A percentile compares a stretch with the other conserved stretches of the same genome.
Conservation (phyloP, 2,888 invertebrate species). For the Didymodactylos carnosus region DNA sequence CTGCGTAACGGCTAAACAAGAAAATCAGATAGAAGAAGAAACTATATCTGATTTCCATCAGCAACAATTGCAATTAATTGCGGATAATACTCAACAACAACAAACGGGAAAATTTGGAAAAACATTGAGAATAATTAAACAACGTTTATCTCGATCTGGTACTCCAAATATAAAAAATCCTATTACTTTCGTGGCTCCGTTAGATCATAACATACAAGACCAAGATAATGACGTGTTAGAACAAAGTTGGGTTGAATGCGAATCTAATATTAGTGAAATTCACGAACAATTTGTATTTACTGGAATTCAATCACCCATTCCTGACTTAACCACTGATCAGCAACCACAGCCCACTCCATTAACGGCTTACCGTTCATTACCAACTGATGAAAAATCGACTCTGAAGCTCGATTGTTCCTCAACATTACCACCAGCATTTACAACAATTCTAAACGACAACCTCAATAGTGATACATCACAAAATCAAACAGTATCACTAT, state of each 20-base stretch:
- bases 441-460: neutral
- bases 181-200: too few relatives aligned
- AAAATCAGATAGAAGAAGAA: neutral
- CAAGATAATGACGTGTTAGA: neutral
- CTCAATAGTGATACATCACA: neutral
- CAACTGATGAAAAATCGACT: neutral
- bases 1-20: neutral
- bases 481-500: neutral
- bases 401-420: neutral
- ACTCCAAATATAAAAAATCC: neutral
- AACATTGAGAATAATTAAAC: neutral
- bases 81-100: neutral
- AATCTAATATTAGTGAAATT: neutral
- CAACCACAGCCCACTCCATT: neutral
- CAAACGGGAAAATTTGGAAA: neutral
- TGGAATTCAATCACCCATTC: neutral
- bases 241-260: neutral
- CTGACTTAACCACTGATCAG: neutral
- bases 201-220: neutral
- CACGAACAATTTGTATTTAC: neutral
- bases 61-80: too few relatives aligned
- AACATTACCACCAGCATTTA: neutral
- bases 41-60: neutral
- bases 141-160: neutral
- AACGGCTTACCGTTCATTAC: neutral